Percentiles rank a stretch among this genome's conserved stretches.
Conservation (phyloP, 2,113 vertebrate genomes). For the Tursiops truncatus region DNA sequence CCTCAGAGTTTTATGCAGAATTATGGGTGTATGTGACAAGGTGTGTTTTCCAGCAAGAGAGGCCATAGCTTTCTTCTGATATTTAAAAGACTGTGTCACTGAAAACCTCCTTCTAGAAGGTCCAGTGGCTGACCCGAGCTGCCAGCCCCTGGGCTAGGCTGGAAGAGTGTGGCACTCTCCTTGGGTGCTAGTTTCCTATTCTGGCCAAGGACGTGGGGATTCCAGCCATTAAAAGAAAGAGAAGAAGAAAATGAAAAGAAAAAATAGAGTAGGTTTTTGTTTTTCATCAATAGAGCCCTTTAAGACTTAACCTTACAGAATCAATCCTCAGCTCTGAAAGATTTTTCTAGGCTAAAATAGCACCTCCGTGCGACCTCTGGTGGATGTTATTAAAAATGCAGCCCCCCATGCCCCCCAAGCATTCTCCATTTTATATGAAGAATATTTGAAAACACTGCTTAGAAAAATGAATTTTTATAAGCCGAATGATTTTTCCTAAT, state of each 20-base stretch:
- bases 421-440: background rate
- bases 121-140: background rate
- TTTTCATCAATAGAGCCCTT: background rate
- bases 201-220: background rate
- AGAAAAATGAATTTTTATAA: slow-evolving; percentile 28
- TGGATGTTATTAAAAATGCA: background rate
- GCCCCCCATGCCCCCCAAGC: background rate
- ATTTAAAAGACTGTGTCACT: background rate
- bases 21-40: background rate
- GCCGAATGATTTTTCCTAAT: background rate
- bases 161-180: background rate
- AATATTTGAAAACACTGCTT: background rate
- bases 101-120: background rate
- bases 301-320: background rate
- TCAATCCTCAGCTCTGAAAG: background rate
- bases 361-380: slow-evolving; percentile 27
- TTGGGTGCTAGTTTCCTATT: background rate
- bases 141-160: too few relatives aligned
- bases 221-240: background rate
- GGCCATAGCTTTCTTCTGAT: background rate
- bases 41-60: background rate
- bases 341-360: background rate
- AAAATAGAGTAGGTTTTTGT: background rate
- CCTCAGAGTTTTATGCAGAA: background rate
- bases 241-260: background rate